Conservation (phyloP, 2,797 vertebrate species). For the Pipistrellus kuhlii region DNA sequence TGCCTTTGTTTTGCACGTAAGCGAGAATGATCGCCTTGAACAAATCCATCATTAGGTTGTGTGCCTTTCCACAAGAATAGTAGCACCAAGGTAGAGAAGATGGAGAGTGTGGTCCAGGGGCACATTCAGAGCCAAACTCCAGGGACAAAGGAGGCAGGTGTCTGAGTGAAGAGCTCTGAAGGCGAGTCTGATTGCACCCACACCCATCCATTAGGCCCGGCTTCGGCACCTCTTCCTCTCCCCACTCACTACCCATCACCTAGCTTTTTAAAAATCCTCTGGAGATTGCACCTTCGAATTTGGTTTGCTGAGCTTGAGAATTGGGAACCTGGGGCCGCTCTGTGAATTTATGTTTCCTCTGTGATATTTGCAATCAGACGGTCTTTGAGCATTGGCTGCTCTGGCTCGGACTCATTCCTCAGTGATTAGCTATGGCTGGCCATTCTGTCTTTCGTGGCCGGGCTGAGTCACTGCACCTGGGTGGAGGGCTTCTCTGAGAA, state of each 20-base stretch:
- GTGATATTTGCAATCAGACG: conserved; percentile 7
- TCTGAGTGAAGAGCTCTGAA: neutral
- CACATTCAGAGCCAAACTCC: conserved; percentile 48
- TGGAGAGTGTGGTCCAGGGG: conserved; percentile 9
- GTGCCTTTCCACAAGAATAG: neutral
- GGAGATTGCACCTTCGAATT: conserved; percentile 19
- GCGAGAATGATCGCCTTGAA: neutral
- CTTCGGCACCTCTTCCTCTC: neutral
- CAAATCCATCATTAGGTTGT: conserved; percentile 46
- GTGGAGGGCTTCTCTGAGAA: neutral
- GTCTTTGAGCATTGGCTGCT: neutral
- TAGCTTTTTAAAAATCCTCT: conserved; percentile 53
- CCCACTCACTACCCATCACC: neutral
- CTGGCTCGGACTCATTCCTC: neutral
- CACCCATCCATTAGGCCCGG: neutral
- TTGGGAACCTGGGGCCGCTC: neutral
- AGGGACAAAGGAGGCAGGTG: conserved; percentile 74
- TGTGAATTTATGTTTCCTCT: neutral
- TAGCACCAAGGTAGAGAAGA: conserved; percentile 39
- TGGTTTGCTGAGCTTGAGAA: conserved; percentile 56
- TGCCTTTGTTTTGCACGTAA: conserved; percentile 68
- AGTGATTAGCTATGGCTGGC: neutral
- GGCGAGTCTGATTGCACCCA: conserved; percentile 57
- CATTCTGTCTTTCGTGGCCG: neutral
- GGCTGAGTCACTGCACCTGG: neutral